Evolutionary conservation across 2,888 invertebrate species (phyloP), one percentile per base, ranked within the genome.

Genomic region (Drosophila meridiana): DNA sequence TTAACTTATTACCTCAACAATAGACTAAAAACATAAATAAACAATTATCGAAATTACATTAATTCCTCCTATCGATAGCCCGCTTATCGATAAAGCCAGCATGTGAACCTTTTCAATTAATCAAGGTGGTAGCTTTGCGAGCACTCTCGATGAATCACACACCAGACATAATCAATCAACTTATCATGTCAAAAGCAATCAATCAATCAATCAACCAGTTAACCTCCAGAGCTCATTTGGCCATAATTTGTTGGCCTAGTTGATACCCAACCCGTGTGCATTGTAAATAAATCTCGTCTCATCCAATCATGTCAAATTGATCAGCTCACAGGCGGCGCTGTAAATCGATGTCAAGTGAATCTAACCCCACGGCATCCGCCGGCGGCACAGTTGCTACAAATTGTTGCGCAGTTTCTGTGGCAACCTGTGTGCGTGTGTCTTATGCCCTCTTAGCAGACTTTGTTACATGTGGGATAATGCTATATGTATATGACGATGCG

Each of bases 291-390:
- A 85, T 89, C 88, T 79, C 68, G 53, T 53, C 70, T 69, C 79
- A 89, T 63, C 72, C 83, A 84, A 89, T 84, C 85, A 84, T 82
- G 86, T 89, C 90, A 84, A 70, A 69, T 82, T 82, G 73, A 69
- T 69, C 79, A 73, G 76, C 70, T 78, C 69, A 69, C 71, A 20
- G 73, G 69, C 56, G 55, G 55, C 30, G 50, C 63, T 80, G 63
- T 76, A 81, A 67, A 78, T 78, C 62, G 67, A 68, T 69, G 78
- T 66, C 81, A 73, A 53, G 30, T 28, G 47, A 47, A 20, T 9
- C 26, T 30, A 20, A 11, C 14, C 14, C 5, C 7, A 3, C 43
- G 11, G 5, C 11, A 8, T 2, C 14, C 36, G 11, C 9, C 3
- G 9, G 0, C 0, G 20, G 11, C 3, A 2, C 55, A 38, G 13